Conservation (phyloP, 2,797 vertebrate species). For the Molothrus ater region DNA sequence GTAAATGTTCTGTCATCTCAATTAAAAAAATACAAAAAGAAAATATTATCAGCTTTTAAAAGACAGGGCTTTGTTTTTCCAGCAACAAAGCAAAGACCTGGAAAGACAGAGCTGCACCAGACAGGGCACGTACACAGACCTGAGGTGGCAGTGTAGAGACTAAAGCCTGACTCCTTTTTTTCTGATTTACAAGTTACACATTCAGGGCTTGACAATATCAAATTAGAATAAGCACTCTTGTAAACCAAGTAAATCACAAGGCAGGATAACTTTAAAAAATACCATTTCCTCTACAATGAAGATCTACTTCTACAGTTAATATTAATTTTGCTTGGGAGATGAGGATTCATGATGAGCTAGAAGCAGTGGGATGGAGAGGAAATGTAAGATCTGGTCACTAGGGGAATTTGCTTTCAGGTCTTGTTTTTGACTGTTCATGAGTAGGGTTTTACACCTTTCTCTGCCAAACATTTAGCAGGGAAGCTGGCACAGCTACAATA, state of each 20-base stretch:
- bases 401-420: neutral
- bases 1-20: neutral
- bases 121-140: neutral
- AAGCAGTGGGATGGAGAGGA: neutral
- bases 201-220: neutral
- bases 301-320: neutral
- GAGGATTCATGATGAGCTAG: neutral
- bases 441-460: neutral
- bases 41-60: neutral
- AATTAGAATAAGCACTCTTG: neutral
- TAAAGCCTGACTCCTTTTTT: neutral
- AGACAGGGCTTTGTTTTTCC: neutral
- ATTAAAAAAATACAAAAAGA: neutral
- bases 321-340: neutral
- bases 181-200: neutral
- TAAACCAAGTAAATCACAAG: neutral
- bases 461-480: conserved; percentile 35
- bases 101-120: neutral
- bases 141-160: neutral
- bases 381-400: neutral
- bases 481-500: conserved; percentile 33
- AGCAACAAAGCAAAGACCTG: neutral
- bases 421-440: neutral
- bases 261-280: neutral
- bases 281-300: neutral